Conservation (phyloP, 1,140 invertebrate species). For the Heliconius hermathena region DNA sequence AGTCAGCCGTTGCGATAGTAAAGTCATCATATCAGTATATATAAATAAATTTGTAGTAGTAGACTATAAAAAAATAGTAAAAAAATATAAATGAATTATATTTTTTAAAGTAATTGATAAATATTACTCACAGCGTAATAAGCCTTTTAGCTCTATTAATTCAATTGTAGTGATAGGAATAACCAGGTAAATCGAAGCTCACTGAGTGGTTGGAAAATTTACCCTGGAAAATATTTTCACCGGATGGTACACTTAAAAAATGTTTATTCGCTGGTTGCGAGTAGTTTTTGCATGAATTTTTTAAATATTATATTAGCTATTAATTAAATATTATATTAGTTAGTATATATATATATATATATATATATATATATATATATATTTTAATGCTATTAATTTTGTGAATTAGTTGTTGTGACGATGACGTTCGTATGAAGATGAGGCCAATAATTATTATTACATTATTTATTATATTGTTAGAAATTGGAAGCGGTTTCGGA, state of each 20-base stretch:
- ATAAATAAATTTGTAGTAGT: too few relatives aligned
- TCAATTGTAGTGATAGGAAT: background rate
- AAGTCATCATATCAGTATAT: too few relatives aligned
- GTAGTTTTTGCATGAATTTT: background rate
- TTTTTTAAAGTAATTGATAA: background rate
- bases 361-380: background rate
- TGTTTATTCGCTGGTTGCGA: background rate
- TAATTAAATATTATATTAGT: too few relatives aligned
- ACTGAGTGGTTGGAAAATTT: background rate
- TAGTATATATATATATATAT: too few relatives aligned
- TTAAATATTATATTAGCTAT: background rate
- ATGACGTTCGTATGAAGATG: background rate
- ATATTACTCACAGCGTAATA: background rate
- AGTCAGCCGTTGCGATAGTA: too few relatives aligned
- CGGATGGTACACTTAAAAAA: background rate
- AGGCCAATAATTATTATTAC: too few relatives aligned
- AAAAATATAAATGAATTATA: background rate
- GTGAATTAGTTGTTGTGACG: background rate
- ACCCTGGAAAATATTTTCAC: background rate
- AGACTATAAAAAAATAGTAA: too few relatives aligned
- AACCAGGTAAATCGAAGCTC: background rate
- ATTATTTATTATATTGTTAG: too few relatives aligned
- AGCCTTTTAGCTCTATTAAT: background rate
- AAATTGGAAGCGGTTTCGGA: too few relatives aligned
- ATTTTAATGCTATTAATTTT: background rate